Evolutionary conservation across 2,113 vertebrate genomes (phyloP).

Genomic region (Nettapus auritus): DNA sequence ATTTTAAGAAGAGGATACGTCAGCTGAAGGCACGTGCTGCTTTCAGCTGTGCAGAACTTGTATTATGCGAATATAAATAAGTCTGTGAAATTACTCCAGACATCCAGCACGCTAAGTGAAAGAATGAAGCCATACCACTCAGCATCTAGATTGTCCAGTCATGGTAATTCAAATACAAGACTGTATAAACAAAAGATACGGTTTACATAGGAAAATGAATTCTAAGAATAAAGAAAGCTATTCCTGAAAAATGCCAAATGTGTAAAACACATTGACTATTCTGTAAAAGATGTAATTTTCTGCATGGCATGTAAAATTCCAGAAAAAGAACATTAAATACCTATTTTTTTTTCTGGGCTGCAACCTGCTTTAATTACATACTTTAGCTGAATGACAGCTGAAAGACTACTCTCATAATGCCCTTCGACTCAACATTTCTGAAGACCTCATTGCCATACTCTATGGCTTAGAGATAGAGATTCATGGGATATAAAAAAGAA

Average conservation of each 20-base stretch:
- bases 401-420: neutral
- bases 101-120: neutral
- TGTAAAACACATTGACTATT: neutral
- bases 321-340: neutral
- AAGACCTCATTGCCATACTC: fast-evolving
- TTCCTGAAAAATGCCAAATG: neutral
- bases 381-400: neutral
- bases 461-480: neutral
- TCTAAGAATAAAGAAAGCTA: neutral
- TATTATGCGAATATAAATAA: neutral
- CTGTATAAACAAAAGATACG: neutral
- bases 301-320: neutral
- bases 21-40: neutral
- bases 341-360: neutral
- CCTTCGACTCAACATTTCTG: neutral
- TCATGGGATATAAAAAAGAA: fast-evolving
- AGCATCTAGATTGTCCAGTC: neutral
- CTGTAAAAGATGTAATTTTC: neutral
- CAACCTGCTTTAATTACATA: neutral
- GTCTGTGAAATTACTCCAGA: neutral
- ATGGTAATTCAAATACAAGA: neutral
- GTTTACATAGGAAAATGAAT: neutral
- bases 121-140: neutral
- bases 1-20: neutral
- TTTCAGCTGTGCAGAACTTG: neutral